A percentile compares a stretch with the other conserved stretches of the same genome.
Evolutionary conservation across 2,797 vertebrate species (phyloP).

Genomic region (Crocodylus rhombifer): DNA sequence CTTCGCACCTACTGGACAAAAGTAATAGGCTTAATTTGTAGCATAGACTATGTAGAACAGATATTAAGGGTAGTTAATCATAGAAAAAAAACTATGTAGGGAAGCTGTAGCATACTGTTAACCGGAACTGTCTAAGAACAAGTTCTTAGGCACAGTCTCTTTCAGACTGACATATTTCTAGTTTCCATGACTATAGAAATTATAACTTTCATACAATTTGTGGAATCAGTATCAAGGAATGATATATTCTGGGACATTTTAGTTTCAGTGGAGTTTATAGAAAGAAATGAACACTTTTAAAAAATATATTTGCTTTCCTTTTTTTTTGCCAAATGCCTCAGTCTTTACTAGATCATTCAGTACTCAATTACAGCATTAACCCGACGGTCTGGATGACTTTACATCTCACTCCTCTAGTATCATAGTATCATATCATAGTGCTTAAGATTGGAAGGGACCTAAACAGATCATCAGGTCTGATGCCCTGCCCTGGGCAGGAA

Average conservation of each 20-base stretch:
- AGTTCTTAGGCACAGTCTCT: background rate
- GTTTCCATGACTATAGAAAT: background rate
- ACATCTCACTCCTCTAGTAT: background rate
- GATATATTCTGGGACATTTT: background rate
- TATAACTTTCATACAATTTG: fast-evolving
- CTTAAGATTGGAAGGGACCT: too few species aligned
- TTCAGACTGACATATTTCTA: background rate
- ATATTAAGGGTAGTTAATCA: background rate
- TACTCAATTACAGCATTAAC: background rate
- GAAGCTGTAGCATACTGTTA: background rate
- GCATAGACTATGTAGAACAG: background rate
- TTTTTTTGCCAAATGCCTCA: background rate
- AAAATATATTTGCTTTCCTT: background rate
- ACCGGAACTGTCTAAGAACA: background rate
- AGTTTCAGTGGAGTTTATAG: background rate
- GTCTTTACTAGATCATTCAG: background rate
- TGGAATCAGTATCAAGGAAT: background rate
- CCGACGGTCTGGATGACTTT: background rate
- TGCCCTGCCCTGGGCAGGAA: too few species aligned
- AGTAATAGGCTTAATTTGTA: background rate
- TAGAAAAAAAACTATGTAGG: background rate
- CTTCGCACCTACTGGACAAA: background rate
- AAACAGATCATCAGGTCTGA: too few species aligned
- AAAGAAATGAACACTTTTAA: background rate
- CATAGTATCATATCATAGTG: background rate